Evolutionary conservation across 30 jellyfish, hydroid and myxozoan genomes (phyloP).

Genomic region (Turritopsis dohrnii): DNA sequence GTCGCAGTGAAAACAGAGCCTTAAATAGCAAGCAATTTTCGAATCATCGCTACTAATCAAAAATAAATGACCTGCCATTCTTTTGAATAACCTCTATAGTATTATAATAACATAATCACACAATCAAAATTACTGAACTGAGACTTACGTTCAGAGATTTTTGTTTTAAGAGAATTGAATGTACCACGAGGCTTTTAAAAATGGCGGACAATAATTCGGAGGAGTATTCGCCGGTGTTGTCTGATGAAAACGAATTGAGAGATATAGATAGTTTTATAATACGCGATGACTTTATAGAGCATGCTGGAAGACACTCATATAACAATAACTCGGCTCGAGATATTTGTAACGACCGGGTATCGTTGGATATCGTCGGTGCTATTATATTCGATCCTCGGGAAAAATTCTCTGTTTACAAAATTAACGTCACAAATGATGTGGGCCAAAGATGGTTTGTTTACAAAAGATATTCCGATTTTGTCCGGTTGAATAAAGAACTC

Average conservation of each 20-base stretch:
- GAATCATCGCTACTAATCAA: too few species aligned
- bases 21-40: too few species aligned
- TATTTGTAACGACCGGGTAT: background rate
- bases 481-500: slow-evolving; percentile 54
- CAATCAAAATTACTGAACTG: background rate
- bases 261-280: background rate
- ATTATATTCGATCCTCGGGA: slow-evolving; percentile 67
- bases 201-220: background rate
- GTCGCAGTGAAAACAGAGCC: too few species aligned
- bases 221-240: background rate
- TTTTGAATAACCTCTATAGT: too few species aligned
- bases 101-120: too few species aligned
- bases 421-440: slow-evolving; percentile 47
- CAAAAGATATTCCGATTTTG: slow-evolving; percentile 87
- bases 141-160: background rate
- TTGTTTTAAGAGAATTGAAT: background rate
- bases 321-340: background rate
- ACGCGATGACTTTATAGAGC: background rate
- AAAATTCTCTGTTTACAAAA: slow-evolving; percentile 64
- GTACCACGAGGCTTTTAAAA: background rate
- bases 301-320: background rate
- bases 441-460: slow-evolving; percentile 73
- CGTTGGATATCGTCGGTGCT: background rate
- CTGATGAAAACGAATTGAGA: background rate
- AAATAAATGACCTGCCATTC: too few species aligned